Evolutionary conservation across 2,797 vertebrate genomes (phyloP), one percentile per base, ranked within the genome.

Genomic region (Coracias cyanogaster): DNA sequence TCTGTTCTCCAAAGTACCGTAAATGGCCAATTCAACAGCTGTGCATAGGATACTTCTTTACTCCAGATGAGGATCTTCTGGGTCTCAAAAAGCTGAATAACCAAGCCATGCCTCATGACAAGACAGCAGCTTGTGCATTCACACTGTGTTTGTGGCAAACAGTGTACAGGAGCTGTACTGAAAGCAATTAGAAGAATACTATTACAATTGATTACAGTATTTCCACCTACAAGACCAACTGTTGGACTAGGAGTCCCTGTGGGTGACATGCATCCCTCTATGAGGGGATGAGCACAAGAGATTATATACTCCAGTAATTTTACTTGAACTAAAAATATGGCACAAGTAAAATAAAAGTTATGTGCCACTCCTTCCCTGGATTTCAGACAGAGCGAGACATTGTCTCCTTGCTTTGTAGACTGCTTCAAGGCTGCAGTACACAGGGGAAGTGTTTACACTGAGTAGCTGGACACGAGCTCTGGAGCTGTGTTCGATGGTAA

Each of bases 401-500:
- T 61, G 58, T 15, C 67, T 60, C 45, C 46, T 60, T 73, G 48
- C 54, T 80, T 73, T 39, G 31, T 10, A 57, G 46, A 11, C 20
- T 64, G 16, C 80, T 83, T 94, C 1, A 8, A 62, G 37, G 18
- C 52, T 87, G 46, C 71, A 43, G 33, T 19, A 67, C 67, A 81
- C 69, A 51, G 48, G 66, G 67, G 58, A 89, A 33, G 25, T 35
- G 37, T 87, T 93, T 92, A 62, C 67, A 22, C 4, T 1, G 6
- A 64, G 89, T 64, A 67, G 33, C 60, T 60, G 81, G 69, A 85
- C 65, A 7, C 11, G 45, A 89, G 43, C 64, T 90, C 91, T 84
- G 55, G 55, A 86, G 35, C 71, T 51, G 55, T 22, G 15, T 65
- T 65, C 2, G 3, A 1, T 8, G 33, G 26, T 46, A 83, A 65